These are phyloP conservation scores for Cyprinodon tularosa DNA, from an alignment of 2,113 vertebrate genomes.

Conservation along the genomic window DNA sequence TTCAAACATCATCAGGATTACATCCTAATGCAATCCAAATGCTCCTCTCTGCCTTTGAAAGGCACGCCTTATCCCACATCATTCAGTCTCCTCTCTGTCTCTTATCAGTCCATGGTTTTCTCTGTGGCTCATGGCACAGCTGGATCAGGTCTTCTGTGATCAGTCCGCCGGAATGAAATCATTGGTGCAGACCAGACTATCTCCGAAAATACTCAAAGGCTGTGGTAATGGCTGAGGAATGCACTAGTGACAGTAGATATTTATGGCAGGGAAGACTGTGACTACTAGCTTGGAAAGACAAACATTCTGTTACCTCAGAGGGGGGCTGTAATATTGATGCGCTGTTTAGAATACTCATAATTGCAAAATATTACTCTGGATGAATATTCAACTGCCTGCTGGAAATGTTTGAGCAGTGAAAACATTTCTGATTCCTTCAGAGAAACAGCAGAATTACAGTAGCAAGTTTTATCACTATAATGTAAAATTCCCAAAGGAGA, in stretches of 20 bases:
- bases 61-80: slow-evolving; percentile 66
- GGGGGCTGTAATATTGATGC: slow-evolving; percentile 59
- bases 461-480: slow-evolving; percentile 37
- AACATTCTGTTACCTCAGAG: slow-evolving; percentile 62
- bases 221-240: slow-evolving; percentile 66
- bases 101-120: slow-evolving; percentile 68
- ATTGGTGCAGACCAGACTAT: slow-evolving; percentile 61
- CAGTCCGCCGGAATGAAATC: slow-evolving; percentile 71
- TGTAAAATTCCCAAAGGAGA: slow-evolving; percentile 41
- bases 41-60: slow-evolving; percentile 60
- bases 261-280: slow-evolving; percentile 63
- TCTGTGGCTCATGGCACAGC: slow-evolving; percentile 66
- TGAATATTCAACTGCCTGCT: slow-evolving; percentile 50
- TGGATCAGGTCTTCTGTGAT: slow-evolving; percentile 74
- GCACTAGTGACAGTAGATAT: slow-evolving; percentile 65
- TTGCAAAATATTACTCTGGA: slow-evolving; percentile 59
- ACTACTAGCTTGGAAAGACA: slow-evolving; percentile 69
- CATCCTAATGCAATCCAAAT: slow-evolving; percentile 67
- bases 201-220: slow-evolving; percentile 66
- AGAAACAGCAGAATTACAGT: slow-evolving; percentile 47
- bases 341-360: slow-evolving; percentile 63
- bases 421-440: slow-evolving; percentile 39
- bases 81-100: slow-evolving; percentile 56
- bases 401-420: slow-evolving; percentile 41
- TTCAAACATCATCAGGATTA: slow-evolving; percentile 52